These are phyloP conservation scores for Epinotia demarniana DNA, from an alignment of 2,888 invertebrate genomes.

Conservation along the genomic window DNA sequence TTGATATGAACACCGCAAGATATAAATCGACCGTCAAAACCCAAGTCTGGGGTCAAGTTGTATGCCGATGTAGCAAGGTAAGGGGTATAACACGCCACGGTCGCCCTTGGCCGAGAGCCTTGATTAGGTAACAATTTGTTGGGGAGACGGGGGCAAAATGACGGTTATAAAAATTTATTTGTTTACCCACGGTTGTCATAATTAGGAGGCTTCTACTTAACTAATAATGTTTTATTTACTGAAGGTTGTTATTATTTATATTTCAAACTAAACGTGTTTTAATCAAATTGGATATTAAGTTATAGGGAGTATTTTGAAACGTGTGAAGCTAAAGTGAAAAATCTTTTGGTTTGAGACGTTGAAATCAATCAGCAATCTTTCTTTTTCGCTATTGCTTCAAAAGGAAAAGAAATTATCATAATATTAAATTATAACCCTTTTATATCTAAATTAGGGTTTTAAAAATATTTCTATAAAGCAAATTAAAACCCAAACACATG, in stretches of 20 bases:
- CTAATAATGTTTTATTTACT: neutral
- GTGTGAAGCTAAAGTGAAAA: too few relatives aligned
- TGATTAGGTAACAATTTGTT: constrained; percentile 24
- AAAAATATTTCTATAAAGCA: neutral
- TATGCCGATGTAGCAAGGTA: neutral
- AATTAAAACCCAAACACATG: neutral
- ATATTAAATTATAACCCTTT: neutral
- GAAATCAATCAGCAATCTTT: neutral
- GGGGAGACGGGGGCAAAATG: constrained; percentile 16
- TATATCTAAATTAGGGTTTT: neutral
- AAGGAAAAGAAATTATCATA: neutral
- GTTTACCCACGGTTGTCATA: neutral
- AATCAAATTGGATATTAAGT: too few relatives aligned
- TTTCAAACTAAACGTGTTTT: neutral
- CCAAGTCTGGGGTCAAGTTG: neutral
- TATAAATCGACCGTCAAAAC: neutral
- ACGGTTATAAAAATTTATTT: constrained; percentile 15
- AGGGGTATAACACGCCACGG: constrained; percentile 1
- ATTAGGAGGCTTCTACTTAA: too few relatives aligned
- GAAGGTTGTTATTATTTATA: neutral
- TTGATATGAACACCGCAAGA: neutral
- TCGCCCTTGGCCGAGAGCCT: constrained; percentile 25
- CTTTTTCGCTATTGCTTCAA: neutral
- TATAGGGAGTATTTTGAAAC: too few relatives aligned
- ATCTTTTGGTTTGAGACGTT: too few relatives aligned